Conservation (phyloP, 1,140 invertebrate species). For the Zaprionus tsacasi region DNA sequence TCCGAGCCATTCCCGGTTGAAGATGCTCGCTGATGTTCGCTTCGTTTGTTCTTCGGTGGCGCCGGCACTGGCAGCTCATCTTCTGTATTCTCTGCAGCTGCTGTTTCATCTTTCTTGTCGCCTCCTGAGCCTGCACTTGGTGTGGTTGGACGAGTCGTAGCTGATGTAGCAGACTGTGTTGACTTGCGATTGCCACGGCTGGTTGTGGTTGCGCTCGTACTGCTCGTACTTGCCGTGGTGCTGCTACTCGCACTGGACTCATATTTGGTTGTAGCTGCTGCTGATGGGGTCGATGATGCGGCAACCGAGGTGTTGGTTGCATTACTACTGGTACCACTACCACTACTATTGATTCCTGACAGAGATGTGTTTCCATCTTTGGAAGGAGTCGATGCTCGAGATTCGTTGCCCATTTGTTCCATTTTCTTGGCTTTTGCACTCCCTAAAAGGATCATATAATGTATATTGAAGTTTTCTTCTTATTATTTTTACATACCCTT, state of each 20-base stretch:
- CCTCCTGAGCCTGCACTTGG: constrained; percentile 16
- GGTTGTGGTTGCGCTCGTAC: constrained; percentile 28
- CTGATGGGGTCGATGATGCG: constrained; percentile 5
- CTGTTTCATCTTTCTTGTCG: constrained; percentile 57
- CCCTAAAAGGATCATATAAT: constrained; percentile 23
- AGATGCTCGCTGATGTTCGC: constrained; percentile 46
- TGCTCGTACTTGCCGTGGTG: constrained; percentile 38
- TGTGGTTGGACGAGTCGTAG: constrained; percentile 31
- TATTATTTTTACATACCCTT: constrained; percentile 84
- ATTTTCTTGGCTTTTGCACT: constrained; percentile 74
- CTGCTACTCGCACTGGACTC: constrained; percentile 33
- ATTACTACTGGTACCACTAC: constrained; percentile 12
- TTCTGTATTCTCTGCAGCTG: constrained; percentile 48
- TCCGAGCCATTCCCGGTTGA: constrained; percentile 53
- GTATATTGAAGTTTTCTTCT: background rate
- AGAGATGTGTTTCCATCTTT: constrained; percentile 72
- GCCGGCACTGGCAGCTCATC: constrained; percentile 45
- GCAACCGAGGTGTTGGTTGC: constrained; percentile 5
- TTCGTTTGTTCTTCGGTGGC: constrained; percentile 60
- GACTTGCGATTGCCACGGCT: constrained; percentile 69
- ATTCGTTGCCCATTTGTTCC: constrained; percentile 84
- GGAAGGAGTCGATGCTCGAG: constrained; percentile 88
- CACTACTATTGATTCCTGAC: background rate
- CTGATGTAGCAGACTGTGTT: constrained; percentile 42
- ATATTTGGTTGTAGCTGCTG: constrained; percentile 35